Evolutionary conservation across 37 sponge, comb jelly and placozoan genomes (phyloP), one percentile per base, ranked within the genome.

Genomic region (Agelas oroides): DNA sequence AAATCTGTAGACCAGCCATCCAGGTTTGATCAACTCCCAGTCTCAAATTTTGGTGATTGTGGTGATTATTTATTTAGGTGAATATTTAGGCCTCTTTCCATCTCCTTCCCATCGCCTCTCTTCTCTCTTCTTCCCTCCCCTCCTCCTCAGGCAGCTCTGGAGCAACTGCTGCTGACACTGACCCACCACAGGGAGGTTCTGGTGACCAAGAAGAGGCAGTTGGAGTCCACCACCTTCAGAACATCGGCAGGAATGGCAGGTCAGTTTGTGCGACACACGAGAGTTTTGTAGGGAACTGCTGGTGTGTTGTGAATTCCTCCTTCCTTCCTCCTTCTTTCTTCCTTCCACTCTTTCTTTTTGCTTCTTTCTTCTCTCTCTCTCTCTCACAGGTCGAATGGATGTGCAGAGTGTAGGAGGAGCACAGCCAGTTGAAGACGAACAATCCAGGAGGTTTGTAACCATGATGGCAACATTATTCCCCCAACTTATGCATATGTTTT

Each of bases 81-180:
- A n/a, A n/a, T n/a, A n/a, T 56, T 56, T 56, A 18, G 15, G 58
- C 58, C 15, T 18, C 17, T 18, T 56, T 18, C 18, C 8, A 64
- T 19, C 25, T 24, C 25, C 11, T 70, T 19, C 20, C 20, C 21
- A 19, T 70, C 38, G 35, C 14, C 35, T 70, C 15, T 25, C 25
- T 14, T 5, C 62, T 5, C 62, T 14, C 62, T 5, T 32, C 14
- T 13, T 19, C 36, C 18, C 38, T 37, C 68, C 41, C 33, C 23
- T 20, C 19, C 16, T 19, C 11, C 32, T 2, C 27, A 84, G 84
- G 55, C 32, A 34, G 86, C 67, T 33, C 77, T 85, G 39, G 69
- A 69, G 41, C 78, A 85, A 53, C 70, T 85, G 16, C 12, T 25
- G 1, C 70, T n/a, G 16, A 69, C 65, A 13, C 41, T 85, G 69